A percentile compares a stretch with the other conserved stretches of the same genome.
Evolutionary conservation across 1,140 invertebrate genomes (phyloP).

Genomic region (Drosophila fuyamai): DNA sequence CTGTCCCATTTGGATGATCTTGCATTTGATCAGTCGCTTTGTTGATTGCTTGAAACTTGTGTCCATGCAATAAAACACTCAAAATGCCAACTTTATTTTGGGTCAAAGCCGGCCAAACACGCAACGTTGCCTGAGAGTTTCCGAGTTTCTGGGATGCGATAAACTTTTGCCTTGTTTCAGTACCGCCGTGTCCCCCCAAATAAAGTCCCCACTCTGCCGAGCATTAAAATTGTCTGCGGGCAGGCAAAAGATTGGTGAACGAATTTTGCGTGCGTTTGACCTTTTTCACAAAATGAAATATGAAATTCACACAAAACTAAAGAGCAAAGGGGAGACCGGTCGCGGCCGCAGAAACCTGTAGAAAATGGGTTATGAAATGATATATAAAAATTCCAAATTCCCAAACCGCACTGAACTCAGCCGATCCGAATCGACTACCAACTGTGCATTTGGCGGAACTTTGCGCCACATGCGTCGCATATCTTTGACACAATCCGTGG

Average conservation of each 20-base stretch:
- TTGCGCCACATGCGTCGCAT: constrained; percentile 79
- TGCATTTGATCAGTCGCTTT: constrained; percentile 82
- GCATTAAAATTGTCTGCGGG: constrained; percentile 46
- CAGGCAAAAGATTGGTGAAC: constrained; percentile 44
- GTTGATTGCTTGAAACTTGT: constrained; percentile 82
- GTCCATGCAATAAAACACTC: constrained; percentile 82
- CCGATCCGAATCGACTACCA: constrained; percentile 62
- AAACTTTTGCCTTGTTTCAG: constrained; percentile 60
- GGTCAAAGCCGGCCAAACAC: constrained; percentile 77
- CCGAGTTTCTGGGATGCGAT: constrained; percentile 50
- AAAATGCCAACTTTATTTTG: constrained; percentile 83
- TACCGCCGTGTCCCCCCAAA: not conserved
- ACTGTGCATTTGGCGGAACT: constrained; percentile 82
- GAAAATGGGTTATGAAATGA: constrained; percentile 60
- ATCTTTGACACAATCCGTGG: constrained; percentile 82
- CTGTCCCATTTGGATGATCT: constrained; percentile 77
- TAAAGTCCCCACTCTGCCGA: not conserved
- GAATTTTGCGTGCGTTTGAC: constrained; percentile 77
- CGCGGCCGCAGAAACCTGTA: constrained; percentile 41
- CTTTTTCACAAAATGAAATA: constrained; percentile 58
- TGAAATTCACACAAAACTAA: constrained; percentile 50
- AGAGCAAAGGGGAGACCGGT: constrained; percentile 32
- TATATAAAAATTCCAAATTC: constrained; percentile 58
- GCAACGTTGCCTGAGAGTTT: constrained; percentile 73
- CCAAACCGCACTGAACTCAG: constrained; percentile 10